Conservation (phyloP, 2,888 invertebrate species). For the Dasysyrphus albostriatus region DNA sequence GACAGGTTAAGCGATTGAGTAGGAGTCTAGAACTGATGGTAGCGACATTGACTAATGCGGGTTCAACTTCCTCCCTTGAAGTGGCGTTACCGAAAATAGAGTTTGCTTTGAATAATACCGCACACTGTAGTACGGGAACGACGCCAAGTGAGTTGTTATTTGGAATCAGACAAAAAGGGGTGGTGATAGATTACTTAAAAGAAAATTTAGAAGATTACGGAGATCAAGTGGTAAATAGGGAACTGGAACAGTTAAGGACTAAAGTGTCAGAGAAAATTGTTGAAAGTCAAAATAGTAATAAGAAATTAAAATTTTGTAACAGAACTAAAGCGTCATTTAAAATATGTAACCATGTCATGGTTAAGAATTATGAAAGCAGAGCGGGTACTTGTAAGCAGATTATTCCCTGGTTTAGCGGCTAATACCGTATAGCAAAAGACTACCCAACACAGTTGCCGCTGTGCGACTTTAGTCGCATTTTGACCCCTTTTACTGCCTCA, state of each 20-base stretch:
- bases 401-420: too few relatives aligned
- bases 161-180: too few relatives aligned
- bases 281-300: constrained; percentile 37
- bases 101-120: too few relatives aligned
- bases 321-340: constrained; percentile 25
- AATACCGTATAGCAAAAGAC: too few relatives aligned
- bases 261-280: constrained; percentile 31
- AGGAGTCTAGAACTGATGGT: constrained; percentile 22
- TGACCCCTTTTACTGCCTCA: too few relatives aligned
- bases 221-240: constrained; percentile 3
- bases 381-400: too few relatives aligned
- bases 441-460: too few relatives aligned
- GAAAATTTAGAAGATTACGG: constrained; percentile 10
- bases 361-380: constrained; percentile 76
- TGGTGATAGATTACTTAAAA: constrained; percentile 70
- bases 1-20: constrained; percentile 42
- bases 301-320: constrained; percentile 12
- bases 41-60: constrained; percentile 34
- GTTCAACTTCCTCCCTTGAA: too few relatives aligned
- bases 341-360: constrained; percentile 76
- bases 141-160: too few relatives aligned
- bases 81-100: too few relatives aligned
- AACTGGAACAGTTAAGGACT: constrained; percentile 11
- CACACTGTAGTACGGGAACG: too few relatives aligned
- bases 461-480: too few relatives aligned